Evolutionary conservation across 2,888 invertebrate species (phyloP), one percentile per base, ranked within the genome.

Genomic region (Tetramorium bicarinatum): DNA sequence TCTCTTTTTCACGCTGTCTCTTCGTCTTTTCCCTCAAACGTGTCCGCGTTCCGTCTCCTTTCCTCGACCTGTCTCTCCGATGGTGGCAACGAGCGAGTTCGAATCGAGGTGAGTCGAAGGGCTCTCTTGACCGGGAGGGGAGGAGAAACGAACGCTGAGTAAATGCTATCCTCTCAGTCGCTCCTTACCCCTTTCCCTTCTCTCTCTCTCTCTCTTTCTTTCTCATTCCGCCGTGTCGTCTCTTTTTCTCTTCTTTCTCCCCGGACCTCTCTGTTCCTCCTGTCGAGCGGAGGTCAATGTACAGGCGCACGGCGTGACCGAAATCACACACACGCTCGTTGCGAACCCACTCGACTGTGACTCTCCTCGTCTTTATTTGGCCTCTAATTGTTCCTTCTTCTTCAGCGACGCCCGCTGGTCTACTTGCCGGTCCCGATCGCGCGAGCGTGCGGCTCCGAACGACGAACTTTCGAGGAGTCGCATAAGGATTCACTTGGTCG

Each of bases 261-360:
- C 82, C 82, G 67, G 47, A 72, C 74, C 34, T 59, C 59, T 64
- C 62, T 34, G 62, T 85, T 67, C 81, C 87, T 84, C 87, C 66
- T 86, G 86, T 88, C 87, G 83, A 85, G 89, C 85, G 88, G 92
- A 91, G 94, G 94, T 94, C 94, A 94, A 94, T 91, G 94, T 94
- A 94, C 94, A 94, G 94, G 92, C 94, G 93, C 90, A 89, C 93
- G 93, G 93, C 94, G 94, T 94, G 94, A 94, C 94, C 94, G 93
- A 94, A 94, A 94, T 94, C 94, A 94, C 94, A 93, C 94, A 93
- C 93, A 91, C 92, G 92, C 93, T 93, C 90, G 91, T 92, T 93
- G 92, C 93, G 84, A 91, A 92, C 91, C 91, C 93, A 92, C 94
- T 94, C 94, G 93, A 90, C 94, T 94, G 94, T 94, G 93, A 94